Evolutionary conservation across 2,113 vertebrate species (phyloP).

Genomic region (Seriola aureovittata): DNA sequence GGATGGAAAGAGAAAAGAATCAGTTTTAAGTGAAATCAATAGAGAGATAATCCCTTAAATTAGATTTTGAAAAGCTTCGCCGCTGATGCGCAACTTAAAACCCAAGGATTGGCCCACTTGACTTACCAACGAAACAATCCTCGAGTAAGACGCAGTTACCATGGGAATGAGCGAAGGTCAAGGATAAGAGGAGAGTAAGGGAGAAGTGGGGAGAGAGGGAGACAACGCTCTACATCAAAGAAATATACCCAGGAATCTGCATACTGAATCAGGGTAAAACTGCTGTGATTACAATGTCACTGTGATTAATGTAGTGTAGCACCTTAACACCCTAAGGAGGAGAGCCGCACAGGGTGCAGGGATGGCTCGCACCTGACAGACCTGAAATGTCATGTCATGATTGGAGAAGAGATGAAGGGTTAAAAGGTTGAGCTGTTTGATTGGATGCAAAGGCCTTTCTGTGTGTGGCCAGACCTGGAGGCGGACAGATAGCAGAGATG

Average conservation of each 20-base stretch:
- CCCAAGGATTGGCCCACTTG: slow-evolving; percentile 78
- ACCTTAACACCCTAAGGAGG: slow-evolving; percentile 19
- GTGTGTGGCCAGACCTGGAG: slow-evolving; percentile 42
- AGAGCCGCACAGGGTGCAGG: slow-evolving; percentile 16
- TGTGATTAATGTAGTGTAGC: slow-evolving; percentile 64
- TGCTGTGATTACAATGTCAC: slow-evolving; percentile 70
- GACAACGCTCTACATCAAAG: slow-evolving; percentile 58
- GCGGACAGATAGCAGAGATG: slow-evolving; percentile 41
- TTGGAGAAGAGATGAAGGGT: slow-evolving; percentile 66
- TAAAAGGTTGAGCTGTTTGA: slow-evolving; percentile 72
- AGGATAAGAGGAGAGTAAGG: slow-evolving; percentile 57
- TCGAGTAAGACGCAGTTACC: slow-evolving; percentile 72
- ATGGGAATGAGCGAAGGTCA: slow-evolving; percentile 81
- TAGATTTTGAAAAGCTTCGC: slow-evolving; percentile 82
- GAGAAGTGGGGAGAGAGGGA: slow-evolving; percentile 24
- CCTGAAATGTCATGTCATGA: slow-evolving; percentile 70
- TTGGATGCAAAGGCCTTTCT: slow-evolving; percentile 65
- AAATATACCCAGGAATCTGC: slow-evolving; percentile 62
- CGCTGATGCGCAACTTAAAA: slow-evolving; percentile 74
- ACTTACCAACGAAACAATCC: slow-evolving; percentile 75
- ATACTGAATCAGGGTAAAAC: slow-evolving; percentile 51
- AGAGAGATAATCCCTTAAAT: slow-evolving; percentile 86
- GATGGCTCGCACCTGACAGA: slow-evolving; percentile 60
- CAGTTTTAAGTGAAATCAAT: slow-evolving; percentile 85
- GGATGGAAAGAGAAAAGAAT: slow-evolving; percentile 73